Evolutionary conservation across 2,113 vertebrate genomes (phyloP).

Genomic region (Coturnix japonica): DNA sequence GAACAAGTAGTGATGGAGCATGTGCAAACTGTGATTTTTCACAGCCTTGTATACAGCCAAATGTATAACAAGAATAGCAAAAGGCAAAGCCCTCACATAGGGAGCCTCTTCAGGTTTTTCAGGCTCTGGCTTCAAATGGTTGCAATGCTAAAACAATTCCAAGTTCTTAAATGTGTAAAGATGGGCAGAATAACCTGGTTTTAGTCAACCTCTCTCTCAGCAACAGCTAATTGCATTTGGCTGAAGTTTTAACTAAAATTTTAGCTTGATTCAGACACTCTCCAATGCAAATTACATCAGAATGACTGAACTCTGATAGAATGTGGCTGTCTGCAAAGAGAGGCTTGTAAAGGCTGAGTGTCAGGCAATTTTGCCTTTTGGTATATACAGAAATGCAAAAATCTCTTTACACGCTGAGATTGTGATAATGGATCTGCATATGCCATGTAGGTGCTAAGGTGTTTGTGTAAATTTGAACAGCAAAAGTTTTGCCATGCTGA

Average conservation of each 20-base stretch:
- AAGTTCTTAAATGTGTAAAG: neutral
- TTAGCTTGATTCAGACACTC: neutral
- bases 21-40: constrained; percentile 71
- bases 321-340: neutral
- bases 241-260: neutral
- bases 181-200: constrained; percentile 1
- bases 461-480: neutral
- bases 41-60: constrained; percentile 58
- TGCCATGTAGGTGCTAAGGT: neutral
- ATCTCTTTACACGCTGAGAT: fast-evolving
- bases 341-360: neutral
- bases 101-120: constrained; percentile 13
- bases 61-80: constrained; percentile 41
- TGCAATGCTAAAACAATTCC: constrained; percentile 21
- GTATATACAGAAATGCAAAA: neutral
- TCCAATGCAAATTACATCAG: neutral
- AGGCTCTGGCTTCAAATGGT: neutral
- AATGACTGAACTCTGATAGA: neutral
- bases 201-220: neutral
- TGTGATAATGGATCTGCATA: neutral
- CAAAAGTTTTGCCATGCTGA: neutral
- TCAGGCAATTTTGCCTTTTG: neutral
- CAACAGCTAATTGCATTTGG: neutral
- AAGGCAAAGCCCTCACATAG: constrained; percentile 26
- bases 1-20: constrained; percentile 55